A percentile compares a stretch with the other conserved stretches of the same genome.
Evolutionary conservation across 2,797 vertebrate genomes (phyloP).

Genomic region (Pipistrellus kuhlii): DNA sequence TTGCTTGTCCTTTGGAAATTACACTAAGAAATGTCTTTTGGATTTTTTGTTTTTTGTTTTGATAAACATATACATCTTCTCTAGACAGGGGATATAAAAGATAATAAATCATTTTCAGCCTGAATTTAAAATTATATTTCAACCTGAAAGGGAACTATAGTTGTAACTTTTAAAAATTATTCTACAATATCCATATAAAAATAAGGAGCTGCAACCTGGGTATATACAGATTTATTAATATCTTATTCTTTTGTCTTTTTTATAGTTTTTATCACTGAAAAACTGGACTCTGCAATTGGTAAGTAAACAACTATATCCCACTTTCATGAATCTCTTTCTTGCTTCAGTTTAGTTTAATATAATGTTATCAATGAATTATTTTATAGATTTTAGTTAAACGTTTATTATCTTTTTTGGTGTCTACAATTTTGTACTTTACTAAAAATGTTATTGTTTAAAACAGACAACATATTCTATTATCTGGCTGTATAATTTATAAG

Average conservation of each 20-base stretch:
- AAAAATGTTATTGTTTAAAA: constrained; percentile 59
- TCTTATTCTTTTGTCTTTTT: constrained; percentile 69
- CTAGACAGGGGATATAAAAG: neutral
- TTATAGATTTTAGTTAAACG: constrained; percentile 53
- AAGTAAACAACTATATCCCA: constrained; percentile 81
- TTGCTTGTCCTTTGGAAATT: constrained; percentile 47
- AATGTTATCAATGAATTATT: constrained; percentile 15
- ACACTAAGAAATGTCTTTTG: neutral
- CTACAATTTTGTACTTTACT: constrained; percentile 16
- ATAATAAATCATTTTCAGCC: neutral
- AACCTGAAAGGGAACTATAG: neutral
- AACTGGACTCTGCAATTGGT: constrained; percentile 98
- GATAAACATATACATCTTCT: neutral
- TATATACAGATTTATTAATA: constrained; percentile 38
- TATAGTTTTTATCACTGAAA: constrained; percentile 96
- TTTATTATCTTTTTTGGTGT: constrained; percentile 16
- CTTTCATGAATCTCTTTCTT: constrained; percentile 42
- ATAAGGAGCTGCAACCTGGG: neutral
- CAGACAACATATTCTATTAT: neutral
- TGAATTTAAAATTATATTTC: constrained; percentile 51
- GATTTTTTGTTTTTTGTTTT: neutral
- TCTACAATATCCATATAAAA: neutral
- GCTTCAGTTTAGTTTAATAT: constrained; percentile 41
- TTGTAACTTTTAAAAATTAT: constrained; percentile 24
- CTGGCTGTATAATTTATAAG: neutral